phyloP scores from a whole-genome alignment of 1,140 invertebrate genomes.

The Ridgeia piscesae region DNA sequence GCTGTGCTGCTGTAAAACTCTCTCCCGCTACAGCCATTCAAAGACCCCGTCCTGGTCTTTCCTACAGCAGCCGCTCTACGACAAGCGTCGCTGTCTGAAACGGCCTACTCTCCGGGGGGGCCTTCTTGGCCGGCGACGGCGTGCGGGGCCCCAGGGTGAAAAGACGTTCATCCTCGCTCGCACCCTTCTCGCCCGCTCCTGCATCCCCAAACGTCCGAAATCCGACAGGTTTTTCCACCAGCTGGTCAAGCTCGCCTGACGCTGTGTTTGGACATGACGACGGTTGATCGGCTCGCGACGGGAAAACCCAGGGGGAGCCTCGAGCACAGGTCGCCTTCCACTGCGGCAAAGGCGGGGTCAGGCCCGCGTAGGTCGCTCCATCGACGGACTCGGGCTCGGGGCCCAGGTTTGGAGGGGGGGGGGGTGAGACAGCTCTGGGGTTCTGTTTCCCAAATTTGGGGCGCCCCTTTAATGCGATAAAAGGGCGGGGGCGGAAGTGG shows the following conservation, averaged over 20 bases:
- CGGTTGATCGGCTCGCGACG: neutral
- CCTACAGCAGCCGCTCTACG: too few species aligned
- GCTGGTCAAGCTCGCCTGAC: slow-evolving; percentile 11
- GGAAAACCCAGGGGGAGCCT: slow-evolving; percentile 13
- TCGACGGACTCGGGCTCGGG: neutral
- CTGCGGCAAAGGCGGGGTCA: neutral
- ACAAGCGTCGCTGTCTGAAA: too few species aligned
- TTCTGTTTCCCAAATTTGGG: neutral
- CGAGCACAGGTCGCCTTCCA: slow-evolving; percentile 25
- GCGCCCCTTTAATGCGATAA: neutral
- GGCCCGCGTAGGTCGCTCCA: too few species aligned
- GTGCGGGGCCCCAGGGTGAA: neutral
- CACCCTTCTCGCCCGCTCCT: neutral
- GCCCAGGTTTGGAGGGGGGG: neutral
- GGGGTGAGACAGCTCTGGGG: neutral
- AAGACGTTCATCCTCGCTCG: neutral
- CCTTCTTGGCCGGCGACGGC: neutral
- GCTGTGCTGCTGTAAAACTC: too few species aligned
- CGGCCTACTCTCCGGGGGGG: neutral
- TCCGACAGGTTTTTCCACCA: slow-evolving; percentile 8
- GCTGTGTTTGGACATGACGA: slow-evolving; percentile 20
- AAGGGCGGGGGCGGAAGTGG: neutral
- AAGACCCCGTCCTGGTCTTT: too few species aligned
- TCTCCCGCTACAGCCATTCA: too few species aligned
- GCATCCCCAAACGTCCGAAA: neutral